Percentiles rank a stretch among this genome's conserved stretches.
Evolutionary conservation across 64 coral and sea anemone species (phyloP).

Genomic region (Dendrophyllia cribrosa): DNA sequence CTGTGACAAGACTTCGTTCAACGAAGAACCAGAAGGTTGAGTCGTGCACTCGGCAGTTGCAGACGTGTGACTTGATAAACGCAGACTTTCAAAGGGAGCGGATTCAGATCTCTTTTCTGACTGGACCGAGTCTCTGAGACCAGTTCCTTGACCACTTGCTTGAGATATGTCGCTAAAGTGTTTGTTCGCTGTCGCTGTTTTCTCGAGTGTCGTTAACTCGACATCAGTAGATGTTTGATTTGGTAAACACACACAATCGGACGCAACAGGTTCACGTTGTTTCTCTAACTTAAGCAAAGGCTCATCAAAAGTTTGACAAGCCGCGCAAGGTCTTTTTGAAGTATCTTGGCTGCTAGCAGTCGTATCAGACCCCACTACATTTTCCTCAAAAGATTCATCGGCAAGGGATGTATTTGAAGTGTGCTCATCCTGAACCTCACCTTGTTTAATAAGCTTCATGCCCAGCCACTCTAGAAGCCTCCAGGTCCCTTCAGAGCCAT

Average conservation of each 20-base stretch:
- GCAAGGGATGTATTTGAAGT: no score
- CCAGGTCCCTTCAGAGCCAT: slow-evolving; percentile 58
- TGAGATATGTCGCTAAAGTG: not conserved
- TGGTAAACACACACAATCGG: not conserved
- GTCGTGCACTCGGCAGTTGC: not conserved
- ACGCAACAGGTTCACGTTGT: not conserved
- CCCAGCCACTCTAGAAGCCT: slow-evolving; percentile 83
- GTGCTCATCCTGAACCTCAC: not conserved
- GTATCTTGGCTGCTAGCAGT: not conserved
- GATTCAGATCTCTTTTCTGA: not conserved
- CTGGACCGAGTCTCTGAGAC: not conserved
- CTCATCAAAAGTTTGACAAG: not conserved
- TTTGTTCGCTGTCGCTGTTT: not conserved
- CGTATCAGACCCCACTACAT: not conserved
- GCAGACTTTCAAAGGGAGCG: not conserved
- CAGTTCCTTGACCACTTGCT: not conserved
- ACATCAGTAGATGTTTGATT: not conserved
- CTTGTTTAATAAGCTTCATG: slow-evolving; percentile 58
- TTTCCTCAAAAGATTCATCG: not conserved
- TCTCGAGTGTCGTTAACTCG: not conserved
- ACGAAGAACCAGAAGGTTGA: not conserved
- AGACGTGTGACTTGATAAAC: not conserved
- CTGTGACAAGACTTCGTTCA: not conserved
- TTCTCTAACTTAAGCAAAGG: not conserved
- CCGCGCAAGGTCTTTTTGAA: not conserved